A percentile compares a stretch with the other conserved stretches of the same genome.
Conservation (phyloP, 2,888 invertebrate species). For the Machimus atricapillus region DNA sequence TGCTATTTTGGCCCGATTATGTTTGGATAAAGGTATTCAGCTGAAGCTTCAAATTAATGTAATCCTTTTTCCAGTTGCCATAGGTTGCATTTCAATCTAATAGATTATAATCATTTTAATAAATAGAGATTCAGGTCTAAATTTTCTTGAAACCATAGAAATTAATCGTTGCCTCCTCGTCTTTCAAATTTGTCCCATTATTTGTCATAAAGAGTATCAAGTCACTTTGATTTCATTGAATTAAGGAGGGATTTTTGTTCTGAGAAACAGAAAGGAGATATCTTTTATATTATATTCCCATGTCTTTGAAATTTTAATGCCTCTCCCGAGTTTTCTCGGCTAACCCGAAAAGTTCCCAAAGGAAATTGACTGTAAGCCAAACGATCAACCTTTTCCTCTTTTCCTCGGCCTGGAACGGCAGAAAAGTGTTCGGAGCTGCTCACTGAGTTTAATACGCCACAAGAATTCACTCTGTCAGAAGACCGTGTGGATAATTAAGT, state of each 20-base stretch:
- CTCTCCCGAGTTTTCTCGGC: background rate
- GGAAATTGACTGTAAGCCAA: background rate
- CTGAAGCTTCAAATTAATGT: background rate
- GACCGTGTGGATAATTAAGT: slow-evolving; percentile 22
- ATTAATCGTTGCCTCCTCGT: too few relatives aligned
- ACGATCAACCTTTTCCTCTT: background rate
- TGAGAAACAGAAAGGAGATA: background rate
- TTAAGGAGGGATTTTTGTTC: background rate
- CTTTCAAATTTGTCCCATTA: background rate
- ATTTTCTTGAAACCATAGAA: background rate
- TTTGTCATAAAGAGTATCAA: background rate
- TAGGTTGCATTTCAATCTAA: background rate
- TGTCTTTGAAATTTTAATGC: background rate
- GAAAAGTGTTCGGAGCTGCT: background rate
- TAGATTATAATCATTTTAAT: background rate
- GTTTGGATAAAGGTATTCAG: background rate
- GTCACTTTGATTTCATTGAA: background rate
- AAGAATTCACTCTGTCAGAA: slow-evolving; percentile 7
- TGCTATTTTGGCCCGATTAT: background rate
- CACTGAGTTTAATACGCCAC: background rate
- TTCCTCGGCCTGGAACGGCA: background rate
- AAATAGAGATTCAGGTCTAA: background rate
- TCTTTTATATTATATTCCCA: background rate
- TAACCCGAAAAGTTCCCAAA: background rate
- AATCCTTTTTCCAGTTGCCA: background rate